Evolutionary conservation across 2,888 invertebrate genomes (phyloP), one percentile per base, ranked within the genome.

Genomic region (Dryocosmus kuriphilus): DNA sequence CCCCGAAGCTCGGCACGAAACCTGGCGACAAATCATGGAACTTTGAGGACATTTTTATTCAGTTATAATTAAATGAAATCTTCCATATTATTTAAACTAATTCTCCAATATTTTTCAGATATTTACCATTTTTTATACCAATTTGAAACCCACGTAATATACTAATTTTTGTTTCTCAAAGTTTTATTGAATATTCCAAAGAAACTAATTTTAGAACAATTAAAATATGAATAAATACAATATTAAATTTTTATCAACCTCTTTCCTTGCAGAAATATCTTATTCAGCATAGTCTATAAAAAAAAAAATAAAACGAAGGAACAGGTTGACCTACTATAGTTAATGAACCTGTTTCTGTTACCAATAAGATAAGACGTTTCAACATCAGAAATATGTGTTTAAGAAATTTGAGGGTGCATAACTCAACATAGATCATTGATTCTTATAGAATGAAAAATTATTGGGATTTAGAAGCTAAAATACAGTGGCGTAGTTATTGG

Each of bases 321-420:
- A 65, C 65, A 65, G 65, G 65, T 65, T 24, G 41, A 65, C 65
- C 65, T n/a, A 2, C 65, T 41, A 7, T 65, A 22, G 38, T 65
- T 65, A 65, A 65, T 65, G 38, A 65, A 65, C 65, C 65, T 41
- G 65, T 65, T 65, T 65, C 65, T 65, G 22, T 38, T 65, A 24
- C 65, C 38, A 41, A 65, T 41, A 41, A 41, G 65, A 65, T 65
- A 65, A 65, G 24, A 41, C 24, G 27, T 41, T 32, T 16, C 38
- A 65, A 65, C 41, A 65, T 65, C 24, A 38, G 65, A n/a, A n/a
- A 65, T 65, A 41, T 65, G 41, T 24, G 41, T 38, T 24, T 46
- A 7, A 5, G 38, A 41, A 4, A 14, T 41, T 41, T 19, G 5
- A 65, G 24, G 41, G 24, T 41, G 41, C 41, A 67, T 67, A 46